Evolutionary conservation across 2,113 vertebrate genomes (phyloP).

Genomic region (Leptodactylus fuscus): DNA sequence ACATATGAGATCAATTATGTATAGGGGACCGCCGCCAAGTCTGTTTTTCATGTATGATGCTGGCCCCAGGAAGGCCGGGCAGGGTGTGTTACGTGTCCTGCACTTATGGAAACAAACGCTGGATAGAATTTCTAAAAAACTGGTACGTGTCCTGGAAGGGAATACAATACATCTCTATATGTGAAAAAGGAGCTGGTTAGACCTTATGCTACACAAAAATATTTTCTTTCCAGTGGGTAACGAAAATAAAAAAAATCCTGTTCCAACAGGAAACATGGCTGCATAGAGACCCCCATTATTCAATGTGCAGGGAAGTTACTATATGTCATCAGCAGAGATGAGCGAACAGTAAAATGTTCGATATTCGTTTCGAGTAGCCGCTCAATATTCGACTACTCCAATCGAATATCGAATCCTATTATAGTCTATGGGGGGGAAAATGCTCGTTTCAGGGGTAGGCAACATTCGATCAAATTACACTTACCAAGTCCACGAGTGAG

Average conservation of each 20-base stretch:
- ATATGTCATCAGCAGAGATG: not conserved
- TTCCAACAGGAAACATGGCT: not conserved
- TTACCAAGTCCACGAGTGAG: too few species aligned
- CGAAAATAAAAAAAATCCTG: not conserved
- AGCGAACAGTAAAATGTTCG: too few species aligned
- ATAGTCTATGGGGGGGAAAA: too few species aligned
- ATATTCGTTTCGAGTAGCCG: too few species aligned
- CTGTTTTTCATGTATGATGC: constrained; percentile 10
- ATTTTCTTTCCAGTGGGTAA: not conserved
- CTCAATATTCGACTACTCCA: too few species aligned
- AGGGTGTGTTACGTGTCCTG: constrained; percentile 17
- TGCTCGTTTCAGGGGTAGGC: too few species aligned
- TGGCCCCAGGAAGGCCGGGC: not conserved
- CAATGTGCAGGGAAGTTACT: not conserved
- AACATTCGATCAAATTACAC: too few species aligned
- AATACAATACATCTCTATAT: not conserved
- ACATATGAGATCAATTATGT: constrained; percentile 29
- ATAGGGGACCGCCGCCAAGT: constrained; percentile 9
- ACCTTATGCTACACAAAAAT: not conserved
- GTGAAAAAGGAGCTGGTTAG: not conserved
- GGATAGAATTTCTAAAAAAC: constrained; percentile 3
- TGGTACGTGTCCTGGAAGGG: not conserved
- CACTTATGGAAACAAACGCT: not conserved
- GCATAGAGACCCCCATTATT: too few species aligned
- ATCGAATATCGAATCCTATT: too few species aligned